phyloP scores from a whole-genome alignment of 2,797 vertebrate species.

The Malacoraja senta region DNA sequence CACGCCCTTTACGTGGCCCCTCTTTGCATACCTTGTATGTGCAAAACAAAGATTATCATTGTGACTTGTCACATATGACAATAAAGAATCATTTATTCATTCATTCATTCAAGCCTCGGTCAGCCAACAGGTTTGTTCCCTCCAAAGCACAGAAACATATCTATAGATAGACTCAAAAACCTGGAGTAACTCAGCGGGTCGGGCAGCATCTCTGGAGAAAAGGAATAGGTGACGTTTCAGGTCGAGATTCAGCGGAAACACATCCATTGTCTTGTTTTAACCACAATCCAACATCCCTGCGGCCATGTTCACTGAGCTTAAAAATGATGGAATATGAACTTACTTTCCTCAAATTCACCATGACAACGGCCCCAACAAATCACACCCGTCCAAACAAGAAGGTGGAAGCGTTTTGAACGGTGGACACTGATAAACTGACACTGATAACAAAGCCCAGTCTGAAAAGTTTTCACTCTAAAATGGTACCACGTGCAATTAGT shows the following conservation, averaged over 20 bases:
- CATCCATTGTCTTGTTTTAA: background rate
- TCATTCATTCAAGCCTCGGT: no score
- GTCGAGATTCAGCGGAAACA: no score
- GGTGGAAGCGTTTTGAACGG: background rate
- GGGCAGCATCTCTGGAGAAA: no score
- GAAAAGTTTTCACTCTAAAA: background rate
- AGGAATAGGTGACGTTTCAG: no score
- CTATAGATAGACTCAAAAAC: no score
- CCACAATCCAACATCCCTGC: background rate
- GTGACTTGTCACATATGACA: no score
- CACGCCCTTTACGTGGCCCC: no score
- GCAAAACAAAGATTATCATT: no score
- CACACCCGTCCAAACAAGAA: background rate
- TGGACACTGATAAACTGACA: background rate
- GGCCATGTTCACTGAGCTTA: background rate
- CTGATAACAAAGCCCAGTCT: background rate
- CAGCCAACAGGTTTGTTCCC: no score
- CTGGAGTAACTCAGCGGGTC: no score
- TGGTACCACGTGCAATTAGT: background rate
- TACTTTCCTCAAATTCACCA: background rate
- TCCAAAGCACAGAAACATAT: background rate
- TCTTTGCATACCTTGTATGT: no score
- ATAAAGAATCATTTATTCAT: no score
- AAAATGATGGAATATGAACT: background rate
- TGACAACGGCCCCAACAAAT: background rate